Conservation (phyloP, 2,797 vertebrate species). For the Diceros bicornis region DNA sequence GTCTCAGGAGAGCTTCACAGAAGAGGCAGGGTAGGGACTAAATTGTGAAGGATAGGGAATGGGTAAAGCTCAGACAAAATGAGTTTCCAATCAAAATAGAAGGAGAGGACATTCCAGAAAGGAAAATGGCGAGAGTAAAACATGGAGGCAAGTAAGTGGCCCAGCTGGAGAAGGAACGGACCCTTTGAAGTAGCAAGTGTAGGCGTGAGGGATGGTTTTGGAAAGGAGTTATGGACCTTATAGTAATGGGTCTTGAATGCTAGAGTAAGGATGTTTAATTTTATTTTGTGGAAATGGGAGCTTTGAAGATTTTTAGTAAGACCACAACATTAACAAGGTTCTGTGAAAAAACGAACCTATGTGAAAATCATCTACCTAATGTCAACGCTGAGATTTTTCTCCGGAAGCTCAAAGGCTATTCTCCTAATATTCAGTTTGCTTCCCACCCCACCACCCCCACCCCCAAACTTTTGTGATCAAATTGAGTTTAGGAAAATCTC, state of each 20-base stretch:
- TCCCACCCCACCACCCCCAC: neutral
- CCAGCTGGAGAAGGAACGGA: neutral
- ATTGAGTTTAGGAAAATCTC: neutral
- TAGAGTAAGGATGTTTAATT: neutral
- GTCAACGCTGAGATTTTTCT: neutral
- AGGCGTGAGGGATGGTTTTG: neutral
- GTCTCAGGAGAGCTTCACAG: neutral
- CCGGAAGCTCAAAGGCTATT: neutral
- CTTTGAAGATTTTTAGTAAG: neutral
- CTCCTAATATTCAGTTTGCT: neutral
- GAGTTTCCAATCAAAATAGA: neutral
- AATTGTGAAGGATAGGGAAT: neutral
- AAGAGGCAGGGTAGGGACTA: neutral
- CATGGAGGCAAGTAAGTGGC: neutral
- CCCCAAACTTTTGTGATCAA: conserved; percentile 16
- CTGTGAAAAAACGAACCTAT: neutral
- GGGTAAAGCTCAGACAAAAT: neutral
- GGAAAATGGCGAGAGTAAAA: neutral
- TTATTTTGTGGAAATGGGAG: conserved; percentile 29
- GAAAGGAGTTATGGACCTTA: neutral
- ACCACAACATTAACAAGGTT: neutral
- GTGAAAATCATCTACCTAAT: neutral
- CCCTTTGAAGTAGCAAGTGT: neutral
- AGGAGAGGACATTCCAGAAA: neutral
- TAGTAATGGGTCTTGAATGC: neutral